A percentile compares a stretch with the other conserved stretches of the same genome.
phyloP scores from a whole-genome alignment of 2,888 invertebrate species.

The Thymelicus lineola region DNA sequence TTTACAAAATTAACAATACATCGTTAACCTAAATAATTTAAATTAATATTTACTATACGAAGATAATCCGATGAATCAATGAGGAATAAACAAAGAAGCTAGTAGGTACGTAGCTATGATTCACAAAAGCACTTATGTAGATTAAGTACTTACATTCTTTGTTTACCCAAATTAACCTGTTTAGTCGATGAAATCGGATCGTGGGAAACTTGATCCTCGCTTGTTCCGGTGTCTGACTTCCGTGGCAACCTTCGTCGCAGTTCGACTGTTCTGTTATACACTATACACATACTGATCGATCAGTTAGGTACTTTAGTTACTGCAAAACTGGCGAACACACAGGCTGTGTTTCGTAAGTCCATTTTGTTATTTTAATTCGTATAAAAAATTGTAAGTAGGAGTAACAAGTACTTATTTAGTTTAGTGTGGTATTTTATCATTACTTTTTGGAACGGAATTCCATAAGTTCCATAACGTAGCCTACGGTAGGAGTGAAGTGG shows the following conservation, averaged over 20 bases:
- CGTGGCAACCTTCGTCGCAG: slow-evolving; percentile 12
- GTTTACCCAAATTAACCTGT: slow-evolving; percentile 15
- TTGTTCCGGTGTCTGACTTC: slow-evolving; percentile 32
- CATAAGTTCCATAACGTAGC: no score
- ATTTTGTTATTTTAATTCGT: no score
- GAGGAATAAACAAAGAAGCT: slow-evolving; percentile 9
- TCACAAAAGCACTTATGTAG: not conserved
- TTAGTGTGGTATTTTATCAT: no score
- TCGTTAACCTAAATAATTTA: no score
- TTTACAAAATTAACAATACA: no score
- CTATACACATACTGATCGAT: not conserved
- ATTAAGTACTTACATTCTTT: slow-evolving; percentile 17
- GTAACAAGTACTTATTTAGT: no score
- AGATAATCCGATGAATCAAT: slow-evolving; percentile 3
- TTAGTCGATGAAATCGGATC: slow-evolving; percentile 29
- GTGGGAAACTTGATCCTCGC: slow-evolving; percentile 27
- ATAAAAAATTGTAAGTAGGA: not conserved
- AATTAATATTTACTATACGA: not conserved
- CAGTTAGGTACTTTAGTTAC: slow-evolving; percentile 15
- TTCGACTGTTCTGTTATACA: slow-evolving; percentile 5
- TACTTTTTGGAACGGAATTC: no score
- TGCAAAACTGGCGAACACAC: slow-evolving; percentile 28
- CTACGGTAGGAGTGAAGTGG: no score
- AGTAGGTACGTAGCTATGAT: not conserved
- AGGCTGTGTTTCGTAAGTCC: slow-evolving; percentile 27